A percentile compares a stretch with the other conserved stretches of the same genome.
phyloP scores from a whole-genome alignment of 2,888 invertebrate genomes.

The Phyllotreta striolata region DNA sequence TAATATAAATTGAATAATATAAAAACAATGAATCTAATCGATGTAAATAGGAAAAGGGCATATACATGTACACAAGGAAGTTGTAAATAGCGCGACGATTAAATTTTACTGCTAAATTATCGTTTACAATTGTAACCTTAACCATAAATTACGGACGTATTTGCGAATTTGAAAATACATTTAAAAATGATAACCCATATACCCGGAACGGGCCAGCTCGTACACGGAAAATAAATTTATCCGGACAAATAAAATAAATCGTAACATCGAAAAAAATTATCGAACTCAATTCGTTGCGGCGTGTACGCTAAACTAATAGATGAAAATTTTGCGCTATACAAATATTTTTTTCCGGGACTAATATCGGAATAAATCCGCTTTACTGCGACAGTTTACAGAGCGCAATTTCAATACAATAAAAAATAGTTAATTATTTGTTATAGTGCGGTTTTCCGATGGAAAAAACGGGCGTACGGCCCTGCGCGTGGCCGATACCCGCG shows the following conservation, averaged over 20 bases:
- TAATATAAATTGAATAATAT: too few relatives aligned
- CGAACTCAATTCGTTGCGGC: neutral
- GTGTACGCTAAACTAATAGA: neutral
- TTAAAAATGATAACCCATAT: neutral
- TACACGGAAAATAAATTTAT: conserved; percentile 21
- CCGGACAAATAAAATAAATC: conserved; percentile 16
- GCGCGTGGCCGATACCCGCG: conserved; percentile 38
- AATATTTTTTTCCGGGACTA: conserved; percentile 1
- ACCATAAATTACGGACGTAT: conserved; percentile 26
- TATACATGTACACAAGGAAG: conserved; percentile 32
- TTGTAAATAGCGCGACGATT: conserved; percentile 34
- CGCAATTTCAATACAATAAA: too few relatives aligned
- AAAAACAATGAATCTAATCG: too few relatives aligned
- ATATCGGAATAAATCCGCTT: conserved; percentile 5
- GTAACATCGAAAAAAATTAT: conserved; percentile 10
- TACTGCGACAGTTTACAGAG: too few relatives aligned
- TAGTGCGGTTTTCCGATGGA: neutral
- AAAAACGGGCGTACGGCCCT: neutral
- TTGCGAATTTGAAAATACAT: conserved; percentile 19
- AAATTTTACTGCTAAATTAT: conserved; percentile 34
- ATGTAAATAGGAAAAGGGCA: too few relatives aligned
- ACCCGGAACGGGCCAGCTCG: conserved; percentile 4
- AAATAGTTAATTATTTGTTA: too few relatives aligned
- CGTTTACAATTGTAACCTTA: conserved; percentile 30
- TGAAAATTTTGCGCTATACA: neutral